Conservation (phyloP, 2,888 invertebrate genomes). For the Phalera bucephala region DNA sequence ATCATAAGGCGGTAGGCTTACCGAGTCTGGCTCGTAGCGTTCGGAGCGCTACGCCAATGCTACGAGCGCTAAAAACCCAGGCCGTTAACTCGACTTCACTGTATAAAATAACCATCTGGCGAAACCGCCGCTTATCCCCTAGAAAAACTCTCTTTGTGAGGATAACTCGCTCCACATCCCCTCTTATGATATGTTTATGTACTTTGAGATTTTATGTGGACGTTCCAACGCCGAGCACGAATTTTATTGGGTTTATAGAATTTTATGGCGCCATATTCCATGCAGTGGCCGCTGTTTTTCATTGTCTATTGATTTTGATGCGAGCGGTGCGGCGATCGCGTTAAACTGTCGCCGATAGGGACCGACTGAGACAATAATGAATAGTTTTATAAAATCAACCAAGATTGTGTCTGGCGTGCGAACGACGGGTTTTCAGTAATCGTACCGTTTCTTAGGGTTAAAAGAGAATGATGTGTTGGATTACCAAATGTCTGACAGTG, state of each 20-base stretch:
- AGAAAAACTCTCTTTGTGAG: slow-evolving; percentile 78
- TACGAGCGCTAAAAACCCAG: slow-evolving; percentile 46
- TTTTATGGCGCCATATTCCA: slow-evolving; percentile 76
- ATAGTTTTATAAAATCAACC: no score
- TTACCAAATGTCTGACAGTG: no score
- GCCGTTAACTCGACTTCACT: slow-evolving; percentile 72
- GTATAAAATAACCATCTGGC: slow-evolving; percentile 82
- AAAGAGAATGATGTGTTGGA: no score
- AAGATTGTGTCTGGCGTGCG: no score
- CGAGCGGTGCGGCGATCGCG: slow-evolving; percentile 32
- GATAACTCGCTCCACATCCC: slow-evolving; percentile 75
- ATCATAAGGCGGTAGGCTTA: slow-evolving; percentile 21
- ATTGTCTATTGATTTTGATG: slow-evolving; percentile 78
- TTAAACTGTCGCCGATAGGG: slow-evolving; percentile 47
- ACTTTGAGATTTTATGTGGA: slow-evolving; percentile 82
- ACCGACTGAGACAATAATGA: slow-evolving; percentile 18
- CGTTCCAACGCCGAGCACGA: slow-evolving; percentile 80
- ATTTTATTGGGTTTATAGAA: slow-evolving; percentile 82
- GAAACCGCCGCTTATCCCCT: slow-evolving; percentile 73
- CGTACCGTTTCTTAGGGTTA: no score
- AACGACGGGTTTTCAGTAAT: no score
- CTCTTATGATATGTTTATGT: slow-evolving; percentile 83
- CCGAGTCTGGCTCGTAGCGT: slow-evolving; percentile 26
- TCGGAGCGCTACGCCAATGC: slow-evolving; percentile 30
- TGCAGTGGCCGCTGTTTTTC: slow-evolving; percentile 76